These are phyloP conservation scores for Cyrtorhinus lividipennis DNA, from an alignment of 1,140 invertebrate genomes.

Conservation along the genomic window DNA sequence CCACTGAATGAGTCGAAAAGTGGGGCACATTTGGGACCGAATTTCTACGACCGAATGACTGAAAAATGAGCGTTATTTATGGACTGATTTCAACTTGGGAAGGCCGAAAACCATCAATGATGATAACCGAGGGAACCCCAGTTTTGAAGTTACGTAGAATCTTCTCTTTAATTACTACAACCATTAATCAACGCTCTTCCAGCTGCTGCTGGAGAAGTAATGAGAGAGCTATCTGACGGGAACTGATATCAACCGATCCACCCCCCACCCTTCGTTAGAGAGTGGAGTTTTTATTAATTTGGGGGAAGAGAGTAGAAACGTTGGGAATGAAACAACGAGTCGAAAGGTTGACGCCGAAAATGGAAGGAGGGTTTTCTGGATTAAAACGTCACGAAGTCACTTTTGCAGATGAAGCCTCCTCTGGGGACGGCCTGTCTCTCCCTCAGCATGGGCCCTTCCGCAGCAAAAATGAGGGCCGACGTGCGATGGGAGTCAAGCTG, in stretches of 20 bases:
- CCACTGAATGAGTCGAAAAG: too few species aligned
- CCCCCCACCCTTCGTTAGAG: not conserved
- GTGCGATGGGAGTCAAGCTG: too few species aligned
- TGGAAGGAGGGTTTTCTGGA: conserved; percentile 4
- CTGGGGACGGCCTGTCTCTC: too few species aligned
- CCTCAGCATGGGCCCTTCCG: too few species aligned
- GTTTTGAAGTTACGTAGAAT: not conserved
- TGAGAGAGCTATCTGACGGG: not conserved
- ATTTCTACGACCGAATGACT: too few species aligned
- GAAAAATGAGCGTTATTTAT: too few species aligned
- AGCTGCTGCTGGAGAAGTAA: not conserved
- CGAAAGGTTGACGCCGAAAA: not conserved
- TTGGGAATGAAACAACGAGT: not conserved
- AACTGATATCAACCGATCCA: not conserved
- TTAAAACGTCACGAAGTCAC: conserved; percentile 5
- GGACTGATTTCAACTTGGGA: too few species aligned
- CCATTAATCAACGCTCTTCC: conserved; percentile 3
- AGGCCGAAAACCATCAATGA: not conserved
- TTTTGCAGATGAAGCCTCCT: conserved; percentile 2
- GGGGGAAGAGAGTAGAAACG: not conserved
- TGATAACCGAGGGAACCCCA: not conserved
- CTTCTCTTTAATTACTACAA: not conserved
- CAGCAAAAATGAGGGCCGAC: too few species aligned
- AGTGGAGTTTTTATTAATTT: not conserved
- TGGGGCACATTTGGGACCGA: too few species aligned